Base-by-base conservation (phyloP, 2,888 invertebrate genomes). In the Reticulitermes lucifugus region DNA sequence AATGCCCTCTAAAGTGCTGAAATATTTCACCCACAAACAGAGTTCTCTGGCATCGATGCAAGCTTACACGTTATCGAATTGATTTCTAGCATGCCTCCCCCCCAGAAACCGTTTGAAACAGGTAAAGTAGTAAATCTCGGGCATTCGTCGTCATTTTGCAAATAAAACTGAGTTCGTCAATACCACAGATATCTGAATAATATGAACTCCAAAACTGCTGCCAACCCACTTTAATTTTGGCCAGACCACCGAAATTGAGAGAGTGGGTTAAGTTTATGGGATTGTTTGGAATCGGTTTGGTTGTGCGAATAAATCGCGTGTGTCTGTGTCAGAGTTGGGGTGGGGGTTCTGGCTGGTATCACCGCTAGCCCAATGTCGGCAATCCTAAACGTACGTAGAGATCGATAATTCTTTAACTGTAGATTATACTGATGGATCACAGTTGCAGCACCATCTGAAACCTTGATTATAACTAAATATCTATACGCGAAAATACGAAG, bases 251-350 rank as follows among this genome's bases (percentile, higher is more conserved):
- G 71, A 29, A 35, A 25, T 22, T 18, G 60, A 71, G 71, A 71
- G 71, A 14, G n/a, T 12, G 71, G 71, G 71, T 46, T 18, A 71
- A 71, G 71, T 71, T 71, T 71, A 71, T 71, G 71, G 71, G 71
- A 71, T 29, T 71, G 71, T 71, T 71, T 71, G 71, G 71, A 29
- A 71, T 1, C n/a, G 35, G 71, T 71, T 71, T 71, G 71, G 71
- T 71, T 10, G 71, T 71, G 29, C n/a, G 71, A 71, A 71, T 71
- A 71, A 71, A 71, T 71, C 71, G 71, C 9, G 18, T 18, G 29
- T 35, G 71, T 71, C 35, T 35, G 71, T 71, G 29, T 71, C 71
- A 71, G 71, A 25, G 25, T 25, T 6, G 35, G 35, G 35, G 29
- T 12, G 25, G 71, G 71, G 71, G 71, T 25, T 29, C 71, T 60